Evolutionary conservation across 37 sponge, comb jelly and placozoan genomes (phyloP).

Genomic region (Ephydatia muelleri): DNA sequence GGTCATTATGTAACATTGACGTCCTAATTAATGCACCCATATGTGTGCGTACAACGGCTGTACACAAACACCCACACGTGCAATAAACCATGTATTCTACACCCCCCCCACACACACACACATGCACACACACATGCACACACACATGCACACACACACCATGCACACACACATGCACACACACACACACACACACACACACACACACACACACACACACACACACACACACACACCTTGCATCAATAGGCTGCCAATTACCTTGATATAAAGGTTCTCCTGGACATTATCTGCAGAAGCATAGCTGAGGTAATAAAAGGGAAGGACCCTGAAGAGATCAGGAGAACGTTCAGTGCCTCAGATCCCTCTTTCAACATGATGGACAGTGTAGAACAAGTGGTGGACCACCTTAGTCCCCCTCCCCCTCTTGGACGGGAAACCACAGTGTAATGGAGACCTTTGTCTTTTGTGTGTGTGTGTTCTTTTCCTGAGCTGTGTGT

Average conservation of each 20-base stretch:
- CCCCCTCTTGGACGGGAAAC: background rate
- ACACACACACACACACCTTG: background rate
- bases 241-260: slow-evolving; percentile 64
- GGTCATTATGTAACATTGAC: background rate
- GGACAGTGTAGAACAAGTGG: background rate
- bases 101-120: background rate
- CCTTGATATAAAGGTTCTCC: slow-evolving; percentile 55
- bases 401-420: background rate
- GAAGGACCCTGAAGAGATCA: slow-evolving; percentile 59
- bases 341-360: slow-evolving; percentile 54
- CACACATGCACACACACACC: background rate
- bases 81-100: too few relatives aligned
- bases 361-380: slow-evolving; percentile 23
- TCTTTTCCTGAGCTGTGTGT: too few relatives aligned
- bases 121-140: background rate
- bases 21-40: background rate
- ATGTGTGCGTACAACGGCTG: too few relatives aligned
- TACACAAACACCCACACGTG: background rate
- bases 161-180: background rate
- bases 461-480: background rate
- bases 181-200: background rate
- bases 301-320: slow-evolving; percentile 65
- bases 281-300: slow-evolving; percentile 54
- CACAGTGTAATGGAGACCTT: background rate
- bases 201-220: background rate